Evolutionary conservation across 2,888 invertebrate genomes (phyloP).

Genomic region (Glaucopsyche alexis): DNA sequence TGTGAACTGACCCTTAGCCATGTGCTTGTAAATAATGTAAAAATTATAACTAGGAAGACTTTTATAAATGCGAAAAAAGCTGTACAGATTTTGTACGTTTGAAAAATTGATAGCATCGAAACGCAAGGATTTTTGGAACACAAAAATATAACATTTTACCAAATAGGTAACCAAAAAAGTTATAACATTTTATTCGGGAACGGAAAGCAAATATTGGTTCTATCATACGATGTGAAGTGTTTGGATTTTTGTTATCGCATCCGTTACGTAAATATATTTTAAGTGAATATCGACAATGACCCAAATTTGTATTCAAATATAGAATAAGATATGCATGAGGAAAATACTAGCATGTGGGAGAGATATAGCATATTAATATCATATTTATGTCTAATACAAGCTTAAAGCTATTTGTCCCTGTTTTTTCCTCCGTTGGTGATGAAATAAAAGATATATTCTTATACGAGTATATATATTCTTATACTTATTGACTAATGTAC

Average conservation of each 20-base stretch:
- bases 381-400: not conserved
- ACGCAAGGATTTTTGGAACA: not conserved
- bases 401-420: not conserved
- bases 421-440: not conserved
- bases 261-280: slow-evolving; percentile 27
- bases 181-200: slow-evolving; percentile 23
- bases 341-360: slow-evolving; percentile 4
- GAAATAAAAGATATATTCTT: too few species aligned
- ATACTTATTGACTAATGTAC: too few species aligned
- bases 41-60: too few species aligned
- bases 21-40: too few species aligned
- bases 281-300: slow-evolving; percentile 28
- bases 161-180: slow-evolving; percentile 22
- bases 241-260: slow-evolving; percentile 24
- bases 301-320: slow-evolving; percentile 22
- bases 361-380: not conserved
- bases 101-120: not conserved
- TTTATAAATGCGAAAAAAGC: too few species aligned
- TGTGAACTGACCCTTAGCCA: too few species aligned
- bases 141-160: slow-evolving; percentile 13
- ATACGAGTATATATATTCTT: too few species aligned
- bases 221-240: slow-evolving; percentile 21
- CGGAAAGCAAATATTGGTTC: slow-evolving; percentile 26
- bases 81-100: too few species aligned
- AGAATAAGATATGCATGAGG: slow-evolving; percentile 15